A percentile compares a stretch with the other conserved stretches of the same genome.
Conservation (phyloP, 2,888 invertebrate species). For the Sarcophaga rosellei region DNA sequence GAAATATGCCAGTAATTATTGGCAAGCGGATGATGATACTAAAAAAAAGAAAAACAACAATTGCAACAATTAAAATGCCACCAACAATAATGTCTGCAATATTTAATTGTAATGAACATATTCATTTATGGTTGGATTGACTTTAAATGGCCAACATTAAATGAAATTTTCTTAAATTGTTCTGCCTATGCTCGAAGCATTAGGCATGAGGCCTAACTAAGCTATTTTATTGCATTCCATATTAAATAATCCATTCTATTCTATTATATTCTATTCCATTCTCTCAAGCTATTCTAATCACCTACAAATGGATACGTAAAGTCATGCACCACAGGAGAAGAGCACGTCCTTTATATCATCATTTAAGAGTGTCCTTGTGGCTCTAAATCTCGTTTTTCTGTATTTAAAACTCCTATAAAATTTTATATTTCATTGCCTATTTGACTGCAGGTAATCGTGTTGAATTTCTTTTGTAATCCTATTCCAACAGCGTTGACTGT, state of each 20-base stretch:
- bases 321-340: background rate
- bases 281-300: constrained; percentile 37
- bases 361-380: background rate
- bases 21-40: constrained; percentile 19
- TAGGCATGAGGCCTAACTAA: background rate
- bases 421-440: constrained; percentile 6
- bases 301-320: constrained; percentile 18
- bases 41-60: constrained; percentile 9
- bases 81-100: constrained; percentile 62
- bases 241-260: constrained; percentile 26
- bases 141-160: constrained; percentile 66
- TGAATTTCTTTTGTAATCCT: constrained; percentile 1
- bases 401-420: background rate
- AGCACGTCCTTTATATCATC: constrained; percentile 5
- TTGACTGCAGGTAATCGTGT: background rate
- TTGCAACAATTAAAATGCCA: constrained; percentile 59
- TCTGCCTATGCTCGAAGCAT: background rate
- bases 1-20: constrained; percentile 61
- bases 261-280: constrained; percentile 44
- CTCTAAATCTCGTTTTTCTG: background rate
- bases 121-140: constrained; percentile 66
- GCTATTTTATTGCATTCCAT: background rate
- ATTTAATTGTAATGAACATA: constrained; percentile 68
- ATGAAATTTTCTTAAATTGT: constrained; percentile 52
- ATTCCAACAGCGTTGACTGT: constrained; percentile 29